Evolutionary conservation across 1,140 invertebrate species (phyloP).

Genomic region (Orius insidiosus): DNA sequence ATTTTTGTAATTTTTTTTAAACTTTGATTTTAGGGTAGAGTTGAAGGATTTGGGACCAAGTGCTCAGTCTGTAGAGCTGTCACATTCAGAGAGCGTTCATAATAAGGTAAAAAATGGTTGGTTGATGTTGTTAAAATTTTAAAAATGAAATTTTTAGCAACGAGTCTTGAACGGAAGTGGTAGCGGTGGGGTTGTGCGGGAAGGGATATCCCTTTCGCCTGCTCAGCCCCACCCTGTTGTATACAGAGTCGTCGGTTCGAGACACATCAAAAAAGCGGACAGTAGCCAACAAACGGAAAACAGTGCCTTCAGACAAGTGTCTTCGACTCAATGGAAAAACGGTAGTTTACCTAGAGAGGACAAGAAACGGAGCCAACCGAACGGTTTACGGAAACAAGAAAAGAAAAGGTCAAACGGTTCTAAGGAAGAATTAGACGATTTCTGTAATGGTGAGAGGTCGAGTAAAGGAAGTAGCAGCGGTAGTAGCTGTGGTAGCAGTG

Average conservation of each 20-base stretch:
- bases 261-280: slow-evolving; percentile 35
- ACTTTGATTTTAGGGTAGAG: slow-evolving; percentile 4
- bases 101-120: no score
- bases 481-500: slow-evolving; percentile 18
- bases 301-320: slow-evolving; percentile 27
- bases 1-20: no score
- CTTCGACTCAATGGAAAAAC: slow-evolving; percentile 21
- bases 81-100: slow-evolving; percentile 11
- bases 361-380: slow-evolving; percentile 15
- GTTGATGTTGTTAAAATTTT: no score
- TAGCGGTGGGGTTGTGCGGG: slow-evolving; percentile 28
- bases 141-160: slow-evolving; percentile 1
- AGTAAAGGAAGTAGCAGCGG: slow-evolving; percentile 15
- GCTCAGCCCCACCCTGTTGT: slow-evolving; percentile 26
- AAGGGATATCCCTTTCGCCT: slow-evolving; percentile 24
- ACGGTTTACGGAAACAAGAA: slow-evolving; percentile 5
- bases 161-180: slow-evolving; percentile 27
- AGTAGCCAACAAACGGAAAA: slow-evolving; percentile 39
- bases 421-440: slow-evolving; percentile 19
- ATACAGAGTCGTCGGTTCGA: slow-evolving; percentile 29
- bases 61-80: slow-evolving; percentile 17
- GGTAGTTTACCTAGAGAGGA: slow-evolving; percentile 6
- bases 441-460: slow-evolving; percentile 17
- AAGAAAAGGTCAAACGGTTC: slow-evolving; percentile 13
- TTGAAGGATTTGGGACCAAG: slow-evolving; percentile 9